Evolutionary conservation across 1,140 invertebrate species (phyloP).

Genomic region (Zaprionus kolodkinae): DNA sequence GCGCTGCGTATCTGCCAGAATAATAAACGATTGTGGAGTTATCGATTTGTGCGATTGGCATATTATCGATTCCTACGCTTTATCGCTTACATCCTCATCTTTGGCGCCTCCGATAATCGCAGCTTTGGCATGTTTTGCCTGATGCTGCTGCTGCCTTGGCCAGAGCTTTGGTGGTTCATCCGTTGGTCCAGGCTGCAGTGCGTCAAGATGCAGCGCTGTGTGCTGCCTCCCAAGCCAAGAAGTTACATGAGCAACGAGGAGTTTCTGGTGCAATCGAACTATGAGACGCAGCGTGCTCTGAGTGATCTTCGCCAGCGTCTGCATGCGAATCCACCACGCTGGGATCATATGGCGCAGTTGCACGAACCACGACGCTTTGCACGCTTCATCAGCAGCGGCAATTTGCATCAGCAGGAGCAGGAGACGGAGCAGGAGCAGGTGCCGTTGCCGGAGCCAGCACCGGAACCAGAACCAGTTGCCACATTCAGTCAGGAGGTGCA

Average conservation of each 20-base stretch:
- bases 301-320: constrained; percentile 4
- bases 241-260: not conserved
- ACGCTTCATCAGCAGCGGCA: constrained; percentile 16
- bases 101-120: constrained; percentile 9
- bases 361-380: constrained; percentile 11
- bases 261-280: not conserved
- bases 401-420: not conserved
- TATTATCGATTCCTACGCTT: not conserved
- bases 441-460: not conserved
- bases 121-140: constrained; percentile 7
- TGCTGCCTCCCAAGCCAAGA: not conserved
- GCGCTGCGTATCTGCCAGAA: not conserved
- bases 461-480: not conserved
- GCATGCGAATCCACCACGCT: not conserved
- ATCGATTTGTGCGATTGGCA: not conserved
- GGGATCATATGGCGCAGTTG: constrained; percentile 22
- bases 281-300: constrained; percentile 21
- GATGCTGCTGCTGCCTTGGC: not conserved
- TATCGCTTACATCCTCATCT: constrained; percentile 17
- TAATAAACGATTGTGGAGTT: not conserved
- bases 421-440: not conserved
- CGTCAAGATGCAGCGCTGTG: not conserved
- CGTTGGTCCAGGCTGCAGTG: not conserved
- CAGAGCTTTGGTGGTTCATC: constrained; percentile 9
- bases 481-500: not conserved